Evolutionary conservation across 2,113 vertebrate species (phyloP), one percentile per base, ranked within the genome.

Genomic region (Mormyrus iriodes): DNA sequence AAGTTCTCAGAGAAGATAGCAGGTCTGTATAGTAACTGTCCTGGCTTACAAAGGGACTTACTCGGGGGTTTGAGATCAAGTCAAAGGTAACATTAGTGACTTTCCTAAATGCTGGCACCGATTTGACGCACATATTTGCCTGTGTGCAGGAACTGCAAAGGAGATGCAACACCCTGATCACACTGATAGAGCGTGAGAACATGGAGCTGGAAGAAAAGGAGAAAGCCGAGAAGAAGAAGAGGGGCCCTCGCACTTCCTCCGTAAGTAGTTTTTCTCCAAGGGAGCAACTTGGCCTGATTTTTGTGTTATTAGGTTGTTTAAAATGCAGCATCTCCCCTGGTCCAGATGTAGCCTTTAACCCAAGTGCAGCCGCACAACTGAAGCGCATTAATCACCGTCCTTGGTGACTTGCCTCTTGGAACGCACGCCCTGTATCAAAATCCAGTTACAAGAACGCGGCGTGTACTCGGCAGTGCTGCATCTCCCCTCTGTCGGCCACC

Each of bases 191-290:
- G 94, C 96, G 98, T 93, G 98, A 99, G 94, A 99, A 99, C 94
- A 98, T 99, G 97, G 98, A 99, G 94, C 95, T 99, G 92, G 98
- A 99, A 94, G 98, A 99, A 94, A 97, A 98, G 89, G 98, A 99
- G 93, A 99, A 99, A 93, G 98, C 98, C 5, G 98, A 99, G 95
- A 99, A 99, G 91, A 99, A 99, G 95, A 99, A 98, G 92, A 95
- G 97, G 35, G 98, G 98, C 91, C 98, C 98, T 93, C 98, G 98
- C 91, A 94, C 93, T 46, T 89, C 91, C 87, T 98, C 98, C 0
- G 97, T 98, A 91, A 95, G 95, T 94, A 21, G 19, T 49, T 42
- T 24, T 89, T 21, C 86, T 48, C 27, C 44, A 84, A 46, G 82
- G 44, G 85, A 42, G 15, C 35, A 21, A 19, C 73, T 79, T 53